Evolutionary conservation across 2,113 vertebrate species (phyloP), one percentile per base, ranked within the genome.

Genomic region (Pao palembangensis): DNA sequence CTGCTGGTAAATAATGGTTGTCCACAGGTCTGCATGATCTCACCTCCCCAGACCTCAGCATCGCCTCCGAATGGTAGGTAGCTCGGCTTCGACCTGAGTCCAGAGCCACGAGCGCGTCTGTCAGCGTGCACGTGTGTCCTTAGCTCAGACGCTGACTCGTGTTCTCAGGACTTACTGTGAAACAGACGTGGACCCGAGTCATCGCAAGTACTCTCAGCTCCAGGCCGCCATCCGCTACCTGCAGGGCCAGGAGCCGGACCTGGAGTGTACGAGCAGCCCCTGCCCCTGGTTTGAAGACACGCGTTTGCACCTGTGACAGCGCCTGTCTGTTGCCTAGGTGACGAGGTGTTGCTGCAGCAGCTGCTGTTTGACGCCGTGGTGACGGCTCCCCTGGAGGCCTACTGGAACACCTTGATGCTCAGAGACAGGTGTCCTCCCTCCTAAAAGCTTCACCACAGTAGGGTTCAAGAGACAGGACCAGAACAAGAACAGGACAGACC

Each of bases 361-460:
- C 88, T 90, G 5, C 80, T 98, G 50, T 96, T 98, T 20, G 96
- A 98, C 0, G 94, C 95, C 0, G 95, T 96, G 74, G 94, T 98
- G 34, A 98, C 96, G 0, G 96, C 96, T 23, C 96, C 96, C 3
- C 83, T 98, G 79, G 96, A 98, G 64, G 95, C 96, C 21, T 98
- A 98, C 73, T 98, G 96, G 96, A 96, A 94, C 7, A 89, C 93
- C 0, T 78, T 98, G 73, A 91, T 91, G 50, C 93, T 98, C 78
- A 93, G 90, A 51, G 81, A 93, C 64, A 78, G 69, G 86, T 86
- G 49, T 73, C 34, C 28, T 41, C 12, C 0, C 25, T 8, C n/a
- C 6, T 0, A 8, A 17, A 8, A 49, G 6, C 3, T 18, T 17
- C 15, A 49, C 16, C 16, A 49, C n/a, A n/a, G n/a, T n/a, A n/a